Percentiles rank a stretch among this genome's conserved stretches.
These are phyloP conservation scores for Mayetiola destructor DNA, from an alignment of 2,888 invertebrate species.

Conservation along the genomic window DNA sequence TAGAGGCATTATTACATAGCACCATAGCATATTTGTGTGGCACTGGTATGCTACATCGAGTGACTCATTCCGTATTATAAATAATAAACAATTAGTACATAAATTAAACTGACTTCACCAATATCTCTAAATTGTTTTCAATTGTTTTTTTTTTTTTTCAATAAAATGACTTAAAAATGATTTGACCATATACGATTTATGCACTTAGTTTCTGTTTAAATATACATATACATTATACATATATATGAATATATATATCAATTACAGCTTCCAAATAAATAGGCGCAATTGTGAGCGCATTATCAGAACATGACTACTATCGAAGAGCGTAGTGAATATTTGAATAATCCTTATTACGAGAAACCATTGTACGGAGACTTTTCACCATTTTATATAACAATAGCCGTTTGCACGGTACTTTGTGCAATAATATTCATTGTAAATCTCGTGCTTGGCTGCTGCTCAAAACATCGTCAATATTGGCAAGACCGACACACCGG, in stretches of 20 bases:
- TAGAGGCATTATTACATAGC: too few species aligned
- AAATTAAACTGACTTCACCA: too few species aligned
- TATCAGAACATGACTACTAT: constrained; percentile 43
- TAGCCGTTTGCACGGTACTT: constrained; percentile 62
- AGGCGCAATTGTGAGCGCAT: not conserved
- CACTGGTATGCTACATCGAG: too few species aligned
- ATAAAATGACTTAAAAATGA: too few species aligned
- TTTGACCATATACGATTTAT: not conserved
- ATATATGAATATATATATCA: too few species aligned
- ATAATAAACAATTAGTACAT: too few species aligned
- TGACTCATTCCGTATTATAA: too few species aligned
- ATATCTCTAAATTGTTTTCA: too few species aligned
- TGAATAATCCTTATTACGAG: constrained; percentile 46
- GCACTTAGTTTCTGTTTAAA: too few species aligned
- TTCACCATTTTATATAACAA: constrained; percentile 70
- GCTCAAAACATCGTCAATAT: constrained; percentile 62
- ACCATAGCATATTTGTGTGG: too few species aligned
- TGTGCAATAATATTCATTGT: constrained; percentile 54
- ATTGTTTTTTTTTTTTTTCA: not conserved
- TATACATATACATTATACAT: too few species aligned
- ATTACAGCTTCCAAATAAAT: constrained; percentile 14
- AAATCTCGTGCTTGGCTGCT: constrained; percentile 66
- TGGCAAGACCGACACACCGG: constrained; percentile 74
- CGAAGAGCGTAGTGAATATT: constrained; percentile 45
- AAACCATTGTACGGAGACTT: constrained; percentile 53